phyloP scores from a whole-genome alignment of 2,113 vertebrate genomes.

The Symphodus melops region DNA sequence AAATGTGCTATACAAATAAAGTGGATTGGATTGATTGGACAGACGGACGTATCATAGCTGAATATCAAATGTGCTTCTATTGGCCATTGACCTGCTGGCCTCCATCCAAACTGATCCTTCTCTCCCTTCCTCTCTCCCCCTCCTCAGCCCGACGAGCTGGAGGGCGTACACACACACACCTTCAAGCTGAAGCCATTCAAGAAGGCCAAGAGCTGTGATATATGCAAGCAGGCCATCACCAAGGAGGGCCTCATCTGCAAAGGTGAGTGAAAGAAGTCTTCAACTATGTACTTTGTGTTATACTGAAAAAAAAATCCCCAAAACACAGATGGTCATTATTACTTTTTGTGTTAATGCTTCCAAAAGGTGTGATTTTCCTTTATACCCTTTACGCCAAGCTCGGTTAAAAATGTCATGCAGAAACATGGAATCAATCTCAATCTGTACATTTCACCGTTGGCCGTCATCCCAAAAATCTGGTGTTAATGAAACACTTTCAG shows the following conservation, averaged over 20 bases:
- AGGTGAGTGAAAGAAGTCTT: constrained; percentile 81
- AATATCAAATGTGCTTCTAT: constrained; percentile 41
- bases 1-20: too few species aligned
- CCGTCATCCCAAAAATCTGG: background rate
- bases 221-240: constrained; percentile 94
- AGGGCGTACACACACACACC: constrained; percentile 89
- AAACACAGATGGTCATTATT: too few species aligned
- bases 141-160: constrained; percentile 91
- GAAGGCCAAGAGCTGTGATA: constrained; percentile 93
- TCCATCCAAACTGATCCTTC: constrained; percentile 2
- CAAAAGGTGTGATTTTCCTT: too few species aligned
- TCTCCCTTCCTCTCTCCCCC: constrained; percentile 20
- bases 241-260: constrained; percentile 93
- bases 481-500: background rate
- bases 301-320: too few species aligned
- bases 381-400: background rate
- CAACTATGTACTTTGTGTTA: too few species aligned
- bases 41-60: constrained; percentile 13
- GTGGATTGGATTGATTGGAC: too few species aligned
- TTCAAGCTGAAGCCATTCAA: constrained; percentile 97
- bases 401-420: background rate
- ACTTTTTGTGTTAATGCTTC: background rate
- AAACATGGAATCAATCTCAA: background rate
- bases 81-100: constrained; percentile 26
- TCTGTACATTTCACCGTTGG: background rate